Evolutionary conservation across 1,140 invertebrate species (phyloP).

Genomic region (Diachasmimorpha longicaudata): DNA sequence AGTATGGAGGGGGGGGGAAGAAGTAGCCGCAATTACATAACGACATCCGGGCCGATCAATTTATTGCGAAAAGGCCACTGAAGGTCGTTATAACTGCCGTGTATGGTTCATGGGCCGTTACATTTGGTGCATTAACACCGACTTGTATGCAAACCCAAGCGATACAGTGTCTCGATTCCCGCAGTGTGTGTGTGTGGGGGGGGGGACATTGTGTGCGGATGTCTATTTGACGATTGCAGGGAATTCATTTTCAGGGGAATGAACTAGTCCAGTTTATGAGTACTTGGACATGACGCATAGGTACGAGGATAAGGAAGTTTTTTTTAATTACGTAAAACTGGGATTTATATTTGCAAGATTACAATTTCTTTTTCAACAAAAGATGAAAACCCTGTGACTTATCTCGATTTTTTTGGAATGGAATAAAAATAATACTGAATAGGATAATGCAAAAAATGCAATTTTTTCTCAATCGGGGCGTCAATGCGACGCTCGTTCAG

Average conservation of each 20-base stretch:
- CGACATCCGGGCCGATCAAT: slow-evolving; percentile 27
- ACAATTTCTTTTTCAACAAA: too few species aligned
- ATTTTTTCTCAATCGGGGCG: background rate
- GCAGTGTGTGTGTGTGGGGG: background rate
- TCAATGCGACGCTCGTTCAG: slow-evolving; percentile 15
- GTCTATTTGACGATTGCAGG: background rate
- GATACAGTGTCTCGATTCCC: background rate
- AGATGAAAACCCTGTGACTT: too few species aligned
- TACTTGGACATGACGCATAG: background rate
- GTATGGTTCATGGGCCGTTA: slow-evolving; percentile 12
- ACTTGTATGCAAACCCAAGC: slow-evolving; percentile 11
- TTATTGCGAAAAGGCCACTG: slow-evolving; percentile 16
- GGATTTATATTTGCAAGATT: too few species aligned
- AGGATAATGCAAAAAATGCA: background rate
- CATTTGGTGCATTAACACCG: slow-evolving; percentile 18
- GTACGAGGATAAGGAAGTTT: background rate
- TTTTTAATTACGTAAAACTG: too few species aligned
- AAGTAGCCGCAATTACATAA: slow-evolving; percentile 28
- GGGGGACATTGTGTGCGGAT: background rate
- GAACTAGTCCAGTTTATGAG: background rate
- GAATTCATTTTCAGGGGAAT: background rate
- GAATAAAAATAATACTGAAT: too few species aligned
- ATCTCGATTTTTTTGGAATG: too few species aligned
- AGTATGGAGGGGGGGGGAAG: slow-evolving; percentile 19
- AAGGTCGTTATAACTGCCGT: slow-evolving; percentile 13